Evolutionary conservation across 1,140 invertebrate species (phyloP).

Genomic region (Mercenaria mercenaria): DNA sequence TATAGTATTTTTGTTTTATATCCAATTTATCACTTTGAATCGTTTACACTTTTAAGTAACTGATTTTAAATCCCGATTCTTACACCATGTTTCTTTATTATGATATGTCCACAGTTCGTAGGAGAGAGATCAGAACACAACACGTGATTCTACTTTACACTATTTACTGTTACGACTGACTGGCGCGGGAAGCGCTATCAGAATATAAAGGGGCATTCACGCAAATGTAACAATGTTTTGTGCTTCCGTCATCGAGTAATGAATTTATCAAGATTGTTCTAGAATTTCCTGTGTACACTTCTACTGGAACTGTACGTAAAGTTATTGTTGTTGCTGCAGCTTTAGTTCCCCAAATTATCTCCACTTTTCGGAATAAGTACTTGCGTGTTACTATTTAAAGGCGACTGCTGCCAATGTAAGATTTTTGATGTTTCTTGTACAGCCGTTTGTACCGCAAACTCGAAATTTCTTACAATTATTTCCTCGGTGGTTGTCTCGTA

Average conservation of each 20-base stretch:
- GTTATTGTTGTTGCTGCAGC: neutral
- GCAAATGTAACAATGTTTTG: neutral
- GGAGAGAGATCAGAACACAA: too few species aligned
- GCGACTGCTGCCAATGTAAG: neutral
- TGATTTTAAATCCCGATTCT: too few species aligned
- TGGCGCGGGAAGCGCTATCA: too few species aligned
- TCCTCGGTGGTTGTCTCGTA: neutral
- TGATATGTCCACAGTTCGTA: too few species aligned
- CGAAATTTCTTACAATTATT: neutral
- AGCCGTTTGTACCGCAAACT: conserved; percentile 18
- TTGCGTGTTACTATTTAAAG: neutral
- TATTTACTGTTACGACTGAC: too few species aligned
- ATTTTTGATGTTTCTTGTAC: neutral
- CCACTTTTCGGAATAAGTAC: neutral
- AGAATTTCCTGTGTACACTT: neutral
- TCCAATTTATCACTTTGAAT: too few species aligned
- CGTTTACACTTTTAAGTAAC: too few species aligned
- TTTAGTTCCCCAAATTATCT: neutral
- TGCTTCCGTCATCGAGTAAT: conserved; percentile 10
- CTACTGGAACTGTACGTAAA: neutral
- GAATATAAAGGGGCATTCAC: too few species aligned
- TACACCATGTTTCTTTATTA: too few species aligned
- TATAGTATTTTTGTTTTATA: too few species aligned
- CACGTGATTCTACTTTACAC: too few species aligned
- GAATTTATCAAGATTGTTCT: conserved; percentile 5